Conservation (phyloP, 2,888 invertebrate species). For the Pristionchus japonicus region DNA sequence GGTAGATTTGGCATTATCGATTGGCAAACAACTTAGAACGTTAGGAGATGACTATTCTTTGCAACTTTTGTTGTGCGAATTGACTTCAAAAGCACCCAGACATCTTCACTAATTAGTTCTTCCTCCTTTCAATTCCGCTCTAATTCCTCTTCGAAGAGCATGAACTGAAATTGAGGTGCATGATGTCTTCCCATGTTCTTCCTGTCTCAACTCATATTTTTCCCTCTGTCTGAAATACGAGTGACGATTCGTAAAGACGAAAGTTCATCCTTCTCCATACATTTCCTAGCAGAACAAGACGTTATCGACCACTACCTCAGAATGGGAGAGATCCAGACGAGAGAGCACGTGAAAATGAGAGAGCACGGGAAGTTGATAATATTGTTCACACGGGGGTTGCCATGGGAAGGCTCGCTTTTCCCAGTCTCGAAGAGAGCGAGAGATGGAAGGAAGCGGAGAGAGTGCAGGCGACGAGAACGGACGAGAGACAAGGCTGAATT, state of each 20-base stretch:
- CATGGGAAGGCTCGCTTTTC: background rate
- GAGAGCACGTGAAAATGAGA: background rate
- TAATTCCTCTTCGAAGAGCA: background rate
- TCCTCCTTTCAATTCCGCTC: background rate
- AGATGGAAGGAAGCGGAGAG: constrained; percentile 5
- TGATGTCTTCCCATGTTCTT: no score
- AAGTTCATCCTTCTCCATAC: background rate
- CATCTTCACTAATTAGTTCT: background rate
- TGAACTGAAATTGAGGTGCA: background rate
- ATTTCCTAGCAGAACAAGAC: background rate
- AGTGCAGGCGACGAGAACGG: background rate
- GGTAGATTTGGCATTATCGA: background rate
- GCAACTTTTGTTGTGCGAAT: background rate
- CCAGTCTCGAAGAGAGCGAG: background rate
- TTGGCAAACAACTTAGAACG: no score
- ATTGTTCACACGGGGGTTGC: constrained; percentile 35
- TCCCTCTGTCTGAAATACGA: background rate
- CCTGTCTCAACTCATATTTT: no score
- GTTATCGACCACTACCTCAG: background rate
- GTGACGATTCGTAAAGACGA: no score
- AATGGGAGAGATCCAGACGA: background rate
- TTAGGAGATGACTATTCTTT: no score
- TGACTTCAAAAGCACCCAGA: background rate
- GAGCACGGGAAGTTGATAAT: background rate
- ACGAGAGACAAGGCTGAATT: background rate